Base-by-base conservation (phyloP, 2,797 vertebrate genomes). In the Malacoctenus gilli region DNA sequence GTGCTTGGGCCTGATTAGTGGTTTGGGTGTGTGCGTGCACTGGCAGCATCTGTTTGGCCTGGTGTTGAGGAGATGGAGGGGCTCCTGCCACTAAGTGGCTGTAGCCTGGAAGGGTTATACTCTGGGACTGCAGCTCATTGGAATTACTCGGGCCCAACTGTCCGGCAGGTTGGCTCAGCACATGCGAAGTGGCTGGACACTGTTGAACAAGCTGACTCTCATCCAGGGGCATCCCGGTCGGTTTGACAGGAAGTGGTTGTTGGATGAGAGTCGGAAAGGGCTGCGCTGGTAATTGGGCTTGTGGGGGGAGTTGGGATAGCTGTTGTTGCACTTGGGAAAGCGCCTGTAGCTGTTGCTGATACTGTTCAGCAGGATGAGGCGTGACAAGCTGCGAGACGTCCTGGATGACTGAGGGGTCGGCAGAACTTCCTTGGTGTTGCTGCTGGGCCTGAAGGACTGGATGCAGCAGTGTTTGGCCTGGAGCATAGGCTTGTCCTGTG, bases 271-370 rank as follows among this genome's bases (percentile, higher is more conserved):
- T 21, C 25, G 73, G 62, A 16, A 76, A 60, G 14, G 80, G 38
- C 59, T 88, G 80, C 15, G 65, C 11, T 14, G 80, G 52, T 62
- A 83, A 41, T 59, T 84, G 91, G 6, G 64, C 14, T 40, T 87
- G 83, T 35, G 61, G 43, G 73, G 52, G 37, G 75, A 80, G 37
- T 54, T 83, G 37, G 69, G 77, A 51, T 48, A 75, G 70, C 8
- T 65, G 74, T 21, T 86, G 83, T 15, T 83, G 85, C 10, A 52
- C 42, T 61, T 82, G 68, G 61, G 89, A 83, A 42, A 75, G 59
- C 23, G 54, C 83, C 54, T 87, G 82, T 50, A 88, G 60, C 19
- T 82, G 84, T 59, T 85, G 88, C 40, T 90, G 86, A 63, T 85
- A 90, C 16, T 83, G 86, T 12, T 85, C 85, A 23, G 72, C 3